These are phyloP conservation scores for Plecotus auritus DNA, from an alignment of 2,113 vertebrate genomes.

Conservation along the genomic window DNA sequence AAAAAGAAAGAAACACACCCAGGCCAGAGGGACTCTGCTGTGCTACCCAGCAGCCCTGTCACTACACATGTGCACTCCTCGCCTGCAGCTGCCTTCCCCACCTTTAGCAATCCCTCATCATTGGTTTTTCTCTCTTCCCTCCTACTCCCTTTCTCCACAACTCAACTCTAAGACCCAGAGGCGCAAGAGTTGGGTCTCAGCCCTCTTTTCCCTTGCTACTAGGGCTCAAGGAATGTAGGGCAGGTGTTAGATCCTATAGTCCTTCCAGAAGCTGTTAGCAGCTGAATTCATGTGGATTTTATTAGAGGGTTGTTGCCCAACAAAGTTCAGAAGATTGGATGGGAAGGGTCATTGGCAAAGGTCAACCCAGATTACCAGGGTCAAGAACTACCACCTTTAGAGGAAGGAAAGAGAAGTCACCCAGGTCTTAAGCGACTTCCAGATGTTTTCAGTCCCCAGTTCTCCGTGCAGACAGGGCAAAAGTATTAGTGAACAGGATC, in stretches of 20 bases:
- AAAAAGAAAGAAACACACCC: not conserved
- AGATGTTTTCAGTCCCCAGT: constrained; percentile 66
- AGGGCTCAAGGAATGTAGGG: constrained; percentile 44
- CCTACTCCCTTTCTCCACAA: not conserved
- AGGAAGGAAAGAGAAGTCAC: constrained; percentile 19
- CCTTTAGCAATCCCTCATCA: not conserved
- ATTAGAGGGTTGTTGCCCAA: constrained; percentile 50
- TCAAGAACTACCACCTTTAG: constrained; percentile 32
- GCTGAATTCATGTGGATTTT: constrained; percentile 62
- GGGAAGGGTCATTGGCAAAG: constrained; percentile 57
- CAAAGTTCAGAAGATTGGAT: constrained; percentile 49
- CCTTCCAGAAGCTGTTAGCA: constrained; percentile 65
- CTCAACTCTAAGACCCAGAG: not conserved
- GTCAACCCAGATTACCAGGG: constrained; percentile 55
- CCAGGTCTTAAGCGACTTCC: constrained; percentile 39
- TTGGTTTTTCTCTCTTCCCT: not conserved
- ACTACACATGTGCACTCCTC: not conserved
- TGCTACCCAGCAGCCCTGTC: not conserved
- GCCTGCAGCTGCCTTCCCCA: not conserved
- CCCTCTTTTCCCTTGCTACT: constrained; percentile 54
- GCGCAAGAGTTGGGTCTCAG: not conserved
- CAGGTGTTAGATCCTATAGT: constrained; percentile 59
- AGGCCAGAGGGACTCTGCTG: not conserved
- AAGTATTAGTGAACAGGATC: constrained; percentile 62
- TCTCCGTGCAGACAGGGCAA: constrained; percentile 63